Conservation (phyloP, 1,140 invertebrate genomes). For the Cryptotermes secundus region DNA sequence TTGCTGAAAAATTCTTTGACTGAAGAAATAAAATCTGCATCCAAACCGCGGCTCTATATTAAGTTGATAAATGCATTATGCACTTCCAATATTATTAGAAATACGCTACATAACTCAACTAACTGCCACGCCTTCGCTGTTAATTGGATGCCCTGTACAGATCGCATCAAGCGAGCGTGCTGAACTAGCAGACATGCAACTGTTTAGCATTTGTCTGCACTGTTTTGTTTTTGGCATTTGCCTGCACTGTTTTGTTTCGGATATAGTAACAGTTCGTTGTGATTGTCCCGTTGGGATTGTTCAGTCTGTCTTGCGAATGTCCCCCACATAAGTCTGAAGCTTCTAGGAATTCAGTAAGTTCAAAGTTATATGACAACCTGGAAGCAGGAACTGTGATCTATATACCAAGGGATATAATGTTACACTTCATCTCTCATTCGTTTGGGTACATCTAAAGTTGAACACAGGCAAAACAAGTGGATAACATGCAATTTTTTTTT, state of each 20-base stretch:
- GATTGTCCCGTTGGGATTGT: neutral
- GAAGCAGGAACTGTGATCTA: neutral
- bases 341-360: neutral
- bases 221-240: neutral
- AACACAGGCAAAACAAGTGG: too few relatives aligned
- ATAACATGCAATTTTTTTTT: too few relatives aligned
- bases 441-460: too few relatives aligned
- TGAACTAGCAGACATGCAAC: too few relatives aligned
- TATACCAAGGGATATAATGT: too few relatives aligned
- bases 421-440: too few relatives aligned
- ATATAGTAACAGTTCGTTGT: neutral
- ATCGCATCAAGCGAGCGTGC: neutral
- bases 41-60: too few relatives aligned
- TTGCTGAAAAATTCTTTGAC: too few relatives aligned
- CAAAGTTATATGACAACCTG: neutral
- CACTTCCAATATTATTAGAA: too few relatives aligned
- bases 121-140: neutral
- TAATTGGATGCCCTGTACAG: neutral
- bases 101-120: neutral
- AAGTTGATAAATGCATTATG: too few relatives aligned
- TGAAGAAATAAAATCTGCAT: too few relatives aligned
- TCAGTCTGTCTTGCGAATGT: neutral
- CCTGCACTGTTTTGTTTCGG: too few relatives aligned
- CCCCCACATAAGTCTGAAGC: neutral
- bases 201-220: neutral